Base-by-base conservation (phyloP, 2,113 vertebrate species). In the Hydrochoerus hydrochaeris region DNA sequence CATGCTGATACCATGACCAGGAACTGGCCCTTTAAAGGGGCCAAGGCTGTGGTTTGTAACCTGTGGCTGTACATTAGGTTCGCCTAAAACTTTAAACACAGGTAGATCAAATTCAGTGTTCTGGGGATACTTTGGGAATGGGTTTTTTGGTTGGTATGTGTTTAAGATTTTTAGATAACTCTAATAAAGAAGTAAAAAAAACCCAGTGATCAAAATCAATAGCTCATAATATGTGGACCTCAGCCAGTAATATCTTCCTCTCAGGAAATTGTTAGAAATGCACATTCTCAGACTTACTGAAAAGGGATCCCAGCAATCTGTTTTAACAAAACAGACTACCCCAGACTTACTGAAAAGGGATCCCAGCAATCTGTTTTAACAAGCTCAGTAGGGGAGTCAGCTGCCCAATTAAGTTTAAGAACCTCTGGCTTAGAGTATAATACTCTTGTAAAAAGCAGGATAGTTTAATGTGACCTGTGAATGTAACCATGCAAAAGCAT, bases 251-350 rank as follows among this genome's bases (percentile, higher is more conserved):
- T 20, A n/a, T 49, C n/a, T 60, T 11, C 38, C 30, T 86, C 75
- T 62, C 54, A 41, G 60, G 26, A 91, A 65, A 26, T 77, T 91
- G 75, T 80, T 94, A 90, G 81, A 80, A 88, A 96, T 88, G 46
- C 38, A 78, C 20, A 60, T 65, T 77, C 38, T 58, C 26, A 32
- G 30, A 83, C 57, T 32, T 28, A 69, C 38, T 30, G 22, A 38
- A 71, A 57, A 69, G 35, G n/a, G 8, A 35, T 24, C 63, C 60
- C 88, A 85, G 58, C 46, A 41, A 11, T 49, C 73, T 82, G 54
- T 63, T 54, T 52, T 77, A 63, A 60, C 30, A 80, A 85, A n/a
- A n/a, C n/a, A n/a, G n/a, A n/a, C 7, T 19, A 58, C 3, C 13
- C 16, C 20, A 75, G 30, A 83, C 57, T 32, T 28, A 69, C 38